Evolutionary conservation across 2,888 invertebrate species (phyloP).

Genomic region (Zelleria hepariella): DNA sequence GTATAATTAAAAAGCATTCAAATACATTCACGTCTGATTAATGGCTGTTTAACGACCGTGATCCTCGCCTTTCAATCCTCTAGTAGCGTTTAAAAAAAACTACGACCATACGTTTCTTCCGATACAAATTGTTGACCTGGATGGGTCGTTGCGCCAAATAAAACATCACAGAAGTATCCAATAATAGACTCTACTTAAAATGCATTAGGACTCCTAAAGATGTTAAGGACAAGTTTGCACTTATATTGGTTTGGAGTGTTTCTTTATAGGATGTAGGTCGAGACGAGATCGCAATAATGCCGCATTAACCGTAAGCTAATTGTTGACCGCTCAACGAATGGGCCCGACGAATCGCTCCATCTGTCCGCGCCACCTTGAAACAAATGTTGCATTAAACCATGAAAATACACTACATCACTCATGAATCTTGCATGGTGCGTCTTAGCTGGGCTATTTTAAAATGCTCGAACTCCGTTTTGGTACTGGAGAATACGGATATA

Average conservation of each 20-base stretch:
- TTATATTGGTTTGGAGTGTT: background rate
- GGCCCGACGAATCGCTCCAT: conserved; percentile 14
- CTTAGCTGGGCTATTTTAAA: background rate
- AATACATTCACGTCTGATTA: conserved; percentile 15
- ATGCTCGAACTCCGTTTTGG: background rate
- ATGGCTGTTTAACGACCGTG: conserved; percentile 21
- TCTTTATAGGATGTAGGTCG: conserved; percentile 13
- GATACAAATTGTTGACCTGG: conserved; percentile 14
- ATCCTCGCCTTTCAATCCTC: conserved; percentile 16
- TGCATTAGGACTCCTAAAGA: background rate
- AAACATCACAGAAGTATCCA: background rate
- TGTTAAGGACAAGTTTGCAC: background rate
- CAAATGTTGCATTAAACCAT: conserved; percentile 4
- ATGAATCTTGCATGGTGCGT: background rate
- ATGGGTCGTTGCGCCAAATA: conserved; percentile 5
- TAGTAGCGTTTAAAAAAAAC: conserved; percentile 7
- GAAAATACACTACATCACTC: background rate
- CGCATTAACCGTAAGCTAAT: conserved; percentile 14
- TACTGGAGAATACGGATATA: background rate
- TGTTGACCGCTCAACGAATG: conserved; percentile 17
- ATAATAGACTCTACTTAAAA: background rate
- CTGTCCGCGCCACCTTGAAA: conserved; percentile 1
- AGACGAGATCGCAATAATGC: conserved; percentile 8
- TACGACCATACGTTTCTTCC: conserved; percentile 11
- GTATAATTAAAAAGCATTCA: conserved; percentile 20